These are phyloP conservation scores for Rhinella marina DNA, from an alignment of 2,797 vertebrate genomes.

Conservation along the genomic window DNA sequence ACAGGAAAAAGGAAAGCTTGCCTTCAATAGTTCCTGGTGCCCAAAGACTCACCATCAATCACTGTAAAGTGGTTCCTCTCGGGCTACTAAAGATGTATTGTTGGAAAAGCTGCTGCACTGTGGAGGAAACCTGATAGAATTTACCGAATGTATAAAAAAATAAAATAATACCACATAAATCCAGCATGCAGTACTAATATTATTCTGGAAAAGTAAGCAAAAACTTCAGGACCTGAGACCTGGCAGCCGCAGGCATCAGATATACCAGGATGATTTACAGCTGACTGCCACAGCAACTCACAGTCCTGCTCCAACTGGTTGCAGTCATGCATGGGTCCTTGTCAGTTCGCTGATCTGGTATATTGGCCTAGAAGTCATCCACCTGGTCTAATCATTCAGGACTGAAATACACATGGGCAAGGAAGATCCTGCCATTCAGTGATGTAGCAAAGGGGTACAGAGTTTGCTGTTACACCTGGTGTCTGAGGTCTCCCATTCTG, in stretches of 20 bases:
- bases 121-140: neutral
- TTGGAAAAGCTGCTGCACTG: conserved; percentile 10
- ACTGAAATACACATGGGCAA: no score
- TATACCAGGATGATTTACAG: conserved; percentile 1
- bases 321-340: neutral
- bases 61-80: conserved; percentile 4
- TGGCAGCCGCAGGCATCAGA: neutral
- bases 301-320: neutral
- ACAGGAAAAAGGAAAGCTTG: conserved; percentile 1
- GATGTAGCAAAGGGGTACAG: no score
- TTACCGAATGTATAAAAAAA: conserved; percentile 9
- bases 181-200: neutral
- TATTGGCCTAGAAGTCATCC: neutral
- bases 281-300: no score
- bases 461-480: no score
- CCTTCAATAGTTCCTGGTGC: conserved; percentile 5
- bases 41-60: conserved; percentile 23
- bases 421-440: no score
- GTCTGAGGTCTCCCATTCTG: no score
- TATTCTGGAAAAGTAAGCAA: neutral
- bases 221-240: neutral
- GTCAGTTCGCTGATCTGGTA: neutral
- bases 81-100: conserved; percentile 32
- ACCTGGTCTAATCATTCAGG: no score
- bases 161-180: conserved; percentile 24